Evolutionary conservation across 30 jellyfish, hydroid and myxozoan species (phyloP), one percentile per base, ranked within the genome.

Genomic region (Chrysaora quinquecirrha): DNA sequence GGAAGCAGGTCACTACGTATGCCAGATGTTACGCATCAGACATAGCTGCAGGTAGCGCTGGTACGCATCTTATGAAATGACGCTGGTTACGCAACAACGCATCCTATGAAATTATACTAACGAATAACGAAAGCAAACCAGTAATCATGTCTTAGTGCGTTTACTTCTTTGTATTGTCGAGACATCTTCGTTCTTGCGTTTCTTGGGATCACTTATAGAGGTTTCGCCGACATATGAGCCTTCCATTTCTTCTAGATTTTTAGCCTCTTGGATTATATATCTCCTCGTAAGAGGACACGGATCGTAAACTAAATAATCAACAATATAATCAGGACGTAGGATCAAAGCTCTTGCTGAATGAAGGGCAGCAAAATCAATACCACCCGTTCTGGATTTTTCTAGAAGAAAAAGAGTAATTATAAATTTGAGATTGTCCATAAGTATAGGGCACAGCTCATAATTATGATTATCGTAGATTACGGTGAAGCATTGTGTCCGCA

Each of bases 321-420:
- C 89, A 12, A 94, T 83, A 73, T 86, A 94, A n/a, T 94, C 99
- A 38, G 97, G 97, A 48, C 83, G 81, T 18, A 94, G 66, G 11
- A 94, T 80, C 90, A 71, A 82, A 0, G 83, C 76, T 0, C 96
- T 95, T 14, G 90, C 84, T 22, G 84, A 69, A 30, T 74, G 81
- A 33, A 91, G 72, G 33, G 21, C 43, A 4, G 19, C 47, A 70
- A 58, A 71, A 61, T 91, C 90, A 28, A 85, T 27, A 11, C 27
- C 43, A n/a, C 91, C 84, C 19, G 87, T 66, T 64, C 73, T 71
- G 3, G 92, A 60, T 64, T 85, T 89, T 22, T 52, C 78, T 19
- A 82, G 64, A 65, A 84, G 35, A 32, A 85, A 85, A 3, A n/a
- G 38, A 58, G 2, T 21, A 14, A 3, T 11, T n/a, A 54, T 0